Evolutionary conservation across 2,888 invertebrate genomes (phyloP), one percentile per base, ranked within the genome.

Genomic region (Dascillus cervinus): DNA sequence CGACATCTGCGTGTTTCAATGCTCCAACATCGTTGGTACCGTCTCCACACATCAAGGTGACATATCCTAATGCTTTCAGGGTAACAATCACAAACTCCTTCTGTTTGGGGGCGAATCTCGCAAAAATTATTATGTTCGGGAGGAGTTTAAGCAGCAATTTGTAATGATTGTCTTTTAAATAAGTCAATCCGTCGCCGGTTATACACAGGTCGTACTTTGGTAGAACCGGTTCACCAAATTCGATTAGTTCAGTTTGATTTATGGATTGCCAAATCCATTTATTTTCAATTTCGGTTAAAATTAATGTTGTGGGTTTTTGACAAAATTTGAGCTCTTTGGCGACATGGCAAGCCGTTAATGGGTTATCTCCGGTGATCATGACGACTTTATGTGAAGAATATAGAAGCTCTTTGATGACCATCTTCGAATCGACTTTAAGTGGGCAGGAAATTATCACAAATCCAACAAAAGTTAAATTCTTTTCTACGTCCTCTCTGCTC

Each of bases 341-440:
- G 1, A 99, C 97, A 62, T 99, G 96, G 60, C 98, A 98, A 3
- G 98, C 99, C 0, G 99, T 99, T 39, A 99, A 64, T 0, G 97
- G 95, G 68, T 96, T 98, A 62, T 99, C 99, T 14, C 99, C 99
- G 3, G 98, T 99, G 22, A 99, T 99, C 96, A 99, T 99, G 2
- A 87, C 83, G 8, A 94, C 95, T 56, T 84, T 80, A 69, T 99
- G 98, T 3, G 95, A 92, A 1, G 97, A 85, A 56, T 87, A 79
- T 31, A 91, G 75, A 22, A 99, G 84, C 70, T 99, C 97, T 54
- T 83, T 83, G 42, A 99, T 87, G n/a, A 94, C 91, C 34, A 77
- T 72, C 61, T 90, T 91, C 0, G 98, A 97, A 64, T 99, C 98
- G 1, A 75, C 72, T 69, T 99, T 99, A 47, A 99, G 71, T 0